Conservation (phyloP, 2,113 vertebrate genomes). For the Sander lucioperca region DNA sequence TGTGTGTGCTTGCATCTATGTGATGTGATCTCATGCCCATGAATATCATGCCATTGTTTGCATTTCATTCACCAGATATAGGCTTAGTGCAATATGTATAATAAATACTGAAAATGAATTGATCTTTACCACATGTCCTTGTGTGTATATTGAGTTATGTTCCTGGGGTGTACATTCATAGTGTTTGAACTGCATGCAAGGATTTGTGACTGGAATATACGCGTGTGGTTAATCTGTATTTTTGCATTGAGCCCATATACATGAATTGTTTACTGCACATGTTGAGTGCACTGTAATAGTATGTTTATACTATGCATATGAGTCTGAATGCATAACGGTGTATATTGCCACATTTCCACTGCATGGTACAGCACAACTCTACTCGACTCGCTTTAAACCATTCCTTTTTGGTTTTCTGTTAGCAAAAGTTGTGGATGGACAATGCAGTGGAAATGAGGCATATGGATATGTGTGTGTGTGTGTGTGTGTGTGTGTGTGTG, state of each 20-base stretch:
- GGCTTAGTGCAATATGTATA: slow-evolving; percentile 76
- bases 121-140: slow-evolving; percentile 75
- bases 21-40: slow-evolving; percentile 70
- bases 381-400: too few relatives aligned
- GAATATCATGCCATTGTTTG: slow-evolving; percentile 75
- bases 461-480: neutral
- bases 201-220: slow-evolving; percentile 75
- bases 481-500: neutral
- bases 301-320: slow-evolving; percentile 48
- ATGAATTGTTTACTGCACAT: slow-evolving; percentile 71
- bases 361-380: too few relatives aligned
- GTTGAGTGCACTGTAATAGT: slow-evolving; percentile 52
- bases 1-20: slow-evolving; percentile 60
- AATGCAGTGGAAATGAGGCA: too few relatives aligned
- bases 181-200: slow-evolving; percentile 63
- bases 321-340: slow-evolving; percentile 33
- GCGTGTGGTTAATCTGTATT: slow-evolving; percentile 66
- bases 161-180: slow-evolving; percentile 46
- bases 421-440: too few relatives aligned
- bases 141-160: slow-evolving; percentile 70
- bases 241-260: slow-evolving; percentile 52
- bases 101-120: slow-evolving; percentile 82
- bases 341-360: neutral
- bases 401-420: too few relatives aligned
- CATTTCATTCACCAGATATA: slow-evolving; percentile 76